These are phyloP conservation scores for Cephus spinipes DNA, from an alignment of 2,888 invertebrate genomes.

Conservation along the genomic window DNA sequence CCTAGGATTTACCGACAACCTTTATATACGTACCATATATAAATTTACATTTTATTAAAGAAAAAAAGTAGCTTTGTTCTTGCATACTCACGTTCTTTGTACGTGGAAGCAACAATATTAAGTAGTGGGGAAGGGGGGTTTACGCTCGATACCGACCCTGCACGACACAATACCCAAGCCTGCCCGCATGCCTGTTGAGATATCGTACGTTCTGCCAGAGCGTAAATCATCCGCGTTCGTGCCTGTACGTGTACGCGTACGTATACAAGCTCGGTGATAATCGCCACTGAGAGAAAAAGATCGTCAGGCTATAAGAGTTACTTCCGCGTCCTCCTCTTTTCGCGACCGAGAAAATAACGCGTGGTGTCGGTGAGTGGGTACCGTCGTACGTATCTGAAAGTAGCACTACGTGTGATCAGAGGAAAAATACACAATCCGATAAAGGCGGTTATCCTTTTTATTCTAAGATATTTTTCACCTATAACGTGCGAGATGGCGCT, in stretches of 20 bases:
- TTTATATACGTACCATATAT: not conserved
- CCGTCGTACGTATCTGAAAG: not conserved
- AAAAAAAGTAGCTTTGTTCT: not conserved
- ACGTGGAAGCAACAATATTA: not conserved
- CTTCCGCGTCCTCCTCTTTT: not conserved
- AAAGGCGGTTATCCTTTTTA: not conserved
- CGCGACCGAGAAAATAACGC: not conserved
- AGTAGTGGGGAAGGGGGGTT: not conserved
- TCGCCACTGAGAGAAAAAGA: not conserved
- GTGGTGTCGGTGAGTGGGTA: not conserved
- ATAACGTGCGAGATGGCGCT: not conserved
- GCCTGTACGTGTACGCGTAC: not conserved
- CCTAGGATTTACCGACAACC: not conserved
- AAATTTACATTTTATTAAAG: not conserved
- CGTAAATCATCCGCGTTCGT: not conserved
- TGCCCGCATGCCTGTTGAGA: not conserved
- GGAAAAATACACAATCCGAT: not conserved
- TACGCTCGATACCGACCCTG: not conserved
- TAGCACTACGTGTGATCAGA: not conserved
- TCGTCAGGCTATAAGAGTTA: not conserved
- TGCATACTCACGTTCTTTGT: not conserved
- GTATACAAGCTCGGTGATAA: not conserved
- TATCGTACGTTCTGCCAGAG: not conserved
- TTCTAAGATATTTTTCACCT: not conserved
- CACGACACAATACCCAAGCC: not conserved